Base-by-base conservation (phyloP, 2,888 invertebrate genomes). In the Lasioglossum malachurum region DNA sequence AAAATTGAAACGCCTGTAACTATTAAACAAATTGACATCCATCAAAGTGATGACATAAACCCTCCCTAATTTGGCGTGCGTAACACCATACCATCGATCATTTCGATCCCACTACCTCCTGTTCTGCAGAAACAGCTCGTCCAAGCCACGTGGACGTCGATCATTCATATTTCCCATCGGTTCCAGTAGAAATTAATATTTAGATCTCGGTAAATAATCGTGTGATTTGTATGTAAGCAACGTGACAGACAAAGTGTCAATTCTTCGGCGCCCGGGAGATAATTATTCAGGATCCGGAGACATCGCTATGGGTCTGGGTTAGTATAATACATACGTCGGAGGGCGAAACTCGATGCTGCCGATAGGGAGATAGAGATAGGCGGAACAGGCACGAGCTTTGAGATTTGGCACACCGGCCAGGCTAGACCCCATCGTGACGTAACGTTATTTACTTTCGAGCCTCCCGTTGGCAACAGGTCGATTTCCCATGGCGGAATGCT, bases 391-490 rank as follows among this genome's bases (percentile, higher is more conserved):
- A 82, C 71, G 69, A 82, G 80, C 80, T 83, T 84, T 76, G 77
- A 82, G 75, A 82, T 71, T 85, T 76, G 57, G 80, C 60, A 73
- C 76, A 80, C 74, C 46, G 72, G 57, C 69, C 75, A 67, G 76
- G 77, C 82, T 83, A 80, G 83, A 86, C 88, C 82, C 85, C 86
- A 86, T 79, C 91, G 88, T 94, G 94, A 94, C 93, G 94, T 88
- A 94, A 94, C 91, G 91, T 94, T 94, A 94, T 94, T 94, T 94
- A 94, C 94, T 93, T 93, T 93, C 86, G 91, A 94, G 87, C 86
- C 93, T 93, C 93, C 94, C 94, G 92, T 94, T 94, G 92, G 94
- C 94, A 94, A 94, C 94, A 94, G 93, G 93, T 93, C 93, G 91
- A 88, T 92, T 92, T 92, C 91, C 92, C 90, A 89, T 86, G 88